Percentiles rank a stretch among this genome's conserved stretches.
Conservation (phyloP, 2,888 invertebrate genomes). For the Norana najaformis region DNA sequence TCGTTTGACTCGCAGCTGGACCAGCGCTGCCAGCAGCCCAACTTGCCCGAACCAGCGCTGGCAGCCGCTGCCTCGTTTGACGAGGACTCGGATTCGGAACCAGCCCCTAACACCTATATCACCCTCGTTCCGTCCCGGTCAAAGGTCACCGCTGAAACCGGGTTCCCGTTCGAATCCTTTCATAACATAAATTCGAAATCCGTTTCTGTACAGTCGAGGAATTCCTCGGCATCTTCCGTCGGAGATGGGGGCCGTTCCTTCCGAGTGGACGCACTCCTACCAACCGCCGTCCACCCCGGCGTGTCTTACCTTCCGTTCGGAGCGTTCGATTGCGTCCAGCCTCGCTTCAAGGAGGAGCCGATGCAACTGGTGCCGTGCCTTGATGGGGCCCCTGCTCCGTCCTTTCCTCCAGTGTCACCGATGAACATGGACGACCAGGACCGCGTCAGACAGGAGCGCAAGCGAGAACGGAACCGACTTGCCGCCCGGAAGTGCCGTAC, state of each 20-base stretch:
- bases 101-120: background rate
- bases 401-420: slow-evolving; percentile 68
- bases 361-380: slow-evolving; percentile 25
- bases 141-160: background rate
- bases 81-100: background rate
- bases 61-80: background rate
- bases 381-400: slow-evolving; percentile 54
- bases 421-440: slow-evolving; percentile 96
- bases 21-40: background rate
- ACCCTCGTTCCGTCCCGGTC: too few species aligned
- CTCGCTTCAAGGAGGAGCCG: slow-evolving; percentile 36
- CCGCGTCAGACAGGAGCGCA: slow-evolving; percentile 90
- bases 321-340: slow-evolving; percentile 26
- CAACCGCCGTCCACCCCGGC: slow-evolving; percentile 63
- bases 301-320: slow-evolving; percentile 68
- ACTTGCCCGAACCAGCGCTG: background rate
- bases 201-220: background rate
- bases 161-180: background rate
- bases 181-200: background rate
- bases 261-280: background rate
- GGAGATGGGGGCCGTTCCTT: background rate
- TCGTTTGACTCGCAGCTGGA: background rate
- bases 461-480: slow-evolving; percentile 89
- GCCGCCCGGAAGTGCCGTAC: slow-evolving; percentile 96
- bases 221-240: background rate